Conservation (phyloP, 2,888 invertebrate genomes). For the Drosophila affinis region DNA sequence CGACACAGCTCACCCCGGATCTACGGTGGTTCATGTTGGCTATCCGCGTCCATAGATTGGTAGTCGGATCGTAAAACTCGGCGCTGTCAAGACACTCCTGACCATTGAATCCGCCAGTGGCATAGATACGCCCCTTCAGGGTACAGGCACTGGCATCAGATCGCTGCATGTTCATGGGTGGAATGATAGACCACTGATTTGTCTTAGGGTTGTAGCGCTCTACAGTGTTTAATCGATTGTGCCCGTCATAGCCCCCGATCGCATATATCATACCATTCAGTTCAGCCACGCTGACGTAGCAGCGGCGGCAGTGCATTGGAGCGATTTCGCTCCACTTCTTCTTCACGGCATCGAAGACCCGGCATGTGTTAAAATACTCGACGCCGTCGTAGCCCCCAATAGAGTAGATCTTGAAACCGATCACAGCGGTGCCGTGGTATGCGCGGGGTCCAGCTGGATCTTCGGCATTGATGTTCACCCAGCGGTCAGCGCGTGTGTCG, state of each 20-base stretch:
- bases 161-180: conserved; percentile 94
- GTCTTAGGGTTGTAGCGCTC: conserved; percentile 92
- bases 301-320: conserved; percentile 94
- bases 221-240: conserved; percentile 93
- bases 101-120: conserved; percentile 93
- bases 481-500: conserved; percentile 94
- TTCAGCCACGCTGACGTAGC: conserved; percentile 94
- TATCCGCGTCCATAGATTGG: conserved; percentile 91
- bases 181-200: conserved; percentile 95
- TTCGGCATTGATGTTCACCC: conserved; percentile 89
- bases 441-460: conserved; percentile 94
- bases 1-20: conserved; percentile 95
- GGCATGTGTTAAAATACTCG: conserved; percentile 91
- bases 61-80: conserved; percentile 91
- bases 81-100: conserved; percentile 94
- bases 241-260: conserved; percentile 94
- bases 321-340: conserved; percentile 94
- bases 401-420: conserved; percentile 93
- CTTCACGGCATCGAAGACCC: conserved; percentile 93
- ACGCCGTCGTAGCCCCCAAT: conserved; percentile 96
- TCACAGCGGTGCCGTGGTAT: conserved; percentile 96
- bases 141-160: conserved; percentile 97
- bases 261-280: conserved; percentile 91
- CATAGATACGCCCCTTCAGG: conserved; percentile 87
- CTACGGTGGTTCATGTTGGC: conserved; percentile 89